A percentile compares a stretch with the other conserved stretches of the same genome.
Evolutionary conservation across 2,888 invertebrate species (phyloP).

Genomic region (Protodeltote pygarga): DNA sequence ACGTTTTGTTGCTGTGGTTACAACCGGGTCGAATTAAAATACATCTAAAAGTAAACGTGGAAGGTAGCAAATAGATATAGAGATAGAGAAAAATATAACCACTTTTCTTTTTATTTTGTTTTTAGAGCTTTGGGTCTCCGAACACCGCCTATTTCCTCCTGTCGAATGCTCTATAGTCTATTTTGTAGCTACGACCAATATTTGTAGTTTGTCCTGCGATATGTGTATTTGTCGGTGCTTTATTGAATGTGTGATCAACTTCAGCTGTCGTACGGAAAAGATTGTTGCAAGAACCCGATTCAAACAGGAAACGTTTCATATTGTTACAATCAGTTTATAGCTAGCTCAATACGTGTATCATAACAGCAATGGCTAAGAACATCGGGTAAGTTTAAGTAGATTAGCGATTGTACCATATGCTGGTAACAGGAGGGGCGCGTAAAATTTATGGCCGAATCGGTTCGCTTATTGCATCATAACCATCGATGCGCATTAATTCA

Average conservation of each 20-base stretch:
- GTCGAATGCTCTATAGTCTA: constrained; percentile 41
- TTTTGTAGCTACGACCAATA: constrained; percentile 46
- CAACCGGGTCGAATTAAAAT: constrained; percentile 39
- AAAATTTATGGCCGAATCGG: constrained; percentile 70
- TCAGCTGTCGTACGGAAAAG: constrained; percentile 43
- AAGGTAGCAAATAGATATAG: no score
- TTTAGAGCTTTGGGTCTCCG: constrained; percentile 6
- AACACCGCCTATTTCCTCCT: constrained; percentile 22
- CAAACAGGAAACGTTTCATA: constrained; percentile 49
- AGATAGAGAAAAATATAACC: constrained; percentile 4
- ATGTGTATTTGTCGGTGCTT: constrained; percentile 42
- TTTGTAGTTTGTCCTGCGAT: constrained; percentile 33
- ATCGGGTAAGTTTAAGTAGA: constrained; percentile 58
- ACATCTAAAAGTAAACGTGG: no score
- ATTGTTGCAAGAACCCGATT: constrained; percentile 45
- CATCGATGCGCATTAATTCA: constrained; percentile 68
- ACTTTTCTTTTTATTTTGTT: constrained; percentile 30
- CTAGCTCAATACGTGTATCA: constrained; percentile 33
- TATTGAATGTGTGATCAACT: constrained; percentile 39
- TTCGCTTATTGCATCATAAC: constrained; percentile 74
- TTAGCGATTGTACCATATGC: constrained; percentile 73
- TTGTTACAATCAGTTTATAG: constrained; percentile 48
- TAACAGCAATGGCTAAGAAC: constrained; percentile 45
- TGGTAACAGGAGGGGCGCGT: constrained; percentile 67
- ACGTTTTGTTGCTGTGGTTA: constrained; percentile 62